phyloP scores from a whole-genome alignment of 2,797 vertebrate species.

The Nasua narica region DNA sequence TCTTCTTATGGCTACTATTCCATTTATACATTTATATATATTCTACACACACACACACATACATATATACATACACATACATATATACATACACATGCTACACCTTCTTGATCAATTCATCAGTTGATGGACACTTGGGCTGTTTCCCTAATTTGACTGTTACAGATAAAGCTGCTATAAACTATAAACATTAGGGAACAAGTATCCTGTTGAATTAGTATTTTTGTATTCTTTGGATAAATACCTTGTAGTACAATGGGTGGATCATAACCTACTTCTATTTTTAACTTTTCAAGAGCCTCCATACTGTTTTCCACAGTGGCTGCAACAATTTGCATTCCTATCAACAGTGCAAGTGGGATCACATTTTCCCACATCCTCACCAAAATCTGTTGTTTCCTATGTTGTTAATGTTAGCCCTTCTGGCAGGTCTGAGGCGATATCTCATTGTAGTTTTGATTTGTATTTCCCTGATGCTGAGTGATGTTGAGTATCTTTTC shows the following conservation, averaged over 20 bases:
- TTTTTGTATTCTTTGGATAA: not conserved
- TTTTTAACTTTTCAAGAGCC: not conserved
- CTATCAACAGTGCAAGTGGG: not conserved
- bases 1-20: not conserved
- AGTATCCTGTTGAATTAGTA: not conserved
- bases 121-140: not conserved
- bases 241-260: not conserved
- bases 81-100: not conserved
- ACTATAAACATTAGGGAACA: not conserved
- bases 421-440: not conserved
- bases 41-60: fast-evolving
- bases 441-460: not conserved
- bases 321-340: not conserved
- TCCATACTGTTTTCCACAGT: not conserved
- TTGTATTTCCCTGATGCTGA: not conserved
- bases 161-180: not conserved
- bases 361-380: not conserved
- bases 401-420: not conserved
- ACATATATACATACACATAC: fast-evolving
- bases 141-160: not conserved
- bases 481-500: not conserved
- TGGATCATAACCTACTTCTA: not conserved
- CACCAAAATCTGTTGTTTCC: not conserved
- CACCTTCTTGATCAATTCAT: not conserved
- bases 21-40: not conserved